phyloP scores from a whole-genome alignment of 2,113 vertebrate genomes.

The Leptobrachium leishanense region DNA sequence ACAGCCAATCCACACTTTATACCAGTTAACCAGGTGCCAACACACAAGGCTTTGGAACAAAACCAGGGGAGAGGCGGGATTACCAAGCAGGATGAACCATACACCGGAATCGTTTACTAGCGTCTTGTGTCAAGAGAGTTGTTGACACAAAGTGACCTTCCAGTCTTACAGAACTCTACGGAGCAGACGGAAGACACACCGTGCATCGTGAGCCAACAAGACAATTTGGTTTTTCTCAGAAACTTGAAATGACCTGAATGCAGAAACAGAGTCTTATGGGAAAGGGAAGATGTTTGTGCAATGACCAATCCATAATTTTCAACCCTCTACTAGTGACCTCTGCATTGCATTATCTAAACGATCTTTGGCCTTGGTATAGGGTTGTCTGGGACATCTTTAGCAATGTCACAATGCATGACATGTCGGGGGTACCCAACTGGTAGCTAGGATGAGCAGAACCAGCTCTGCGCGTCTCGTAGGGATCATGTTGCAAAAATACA shows the following conservation, averaged over 20 bases:
- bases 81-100: background rate
- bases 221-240: slow-evolving; percentile 24
- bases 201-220: background rate
- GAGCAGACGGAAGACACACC: background rate
- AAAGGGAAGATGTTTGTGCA: background rate
- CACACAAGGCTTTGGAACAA: background rate
- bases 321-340: too few species aligned
- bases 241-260: background rate
- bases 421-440: too few species aligned
- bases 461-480: too few species aligned
- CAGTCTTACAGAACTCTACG: background rate
- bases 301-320: too few species aligned
- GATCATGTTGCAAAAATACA: too few species aligned
- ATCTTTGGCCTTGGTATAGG: too few species aligned
- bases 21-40: slow-evolving; percentile 33
- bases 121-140: background rate
- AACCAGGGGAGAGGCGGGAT: slow-evolving; percentile 8
- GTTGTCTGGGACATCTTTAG: too few species aligned
- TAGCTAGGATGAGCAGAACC: too few species aligned
- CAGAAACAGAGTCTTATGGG: background rate
- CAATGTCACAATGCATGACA: too few species aligned
- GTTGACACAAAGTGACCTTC: slow-evolving; percentile 39
- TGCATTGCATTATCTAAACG: too few species aligned
- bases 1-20: background rate
- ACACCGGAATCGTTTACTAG: background rate